A percentile compares a stretch with the other conserved stretches of the same genome.
phyloP scores from a whole-genome alignment of 2,888 invertebrate species.

The Troides oblongomaculatus region DNA sequence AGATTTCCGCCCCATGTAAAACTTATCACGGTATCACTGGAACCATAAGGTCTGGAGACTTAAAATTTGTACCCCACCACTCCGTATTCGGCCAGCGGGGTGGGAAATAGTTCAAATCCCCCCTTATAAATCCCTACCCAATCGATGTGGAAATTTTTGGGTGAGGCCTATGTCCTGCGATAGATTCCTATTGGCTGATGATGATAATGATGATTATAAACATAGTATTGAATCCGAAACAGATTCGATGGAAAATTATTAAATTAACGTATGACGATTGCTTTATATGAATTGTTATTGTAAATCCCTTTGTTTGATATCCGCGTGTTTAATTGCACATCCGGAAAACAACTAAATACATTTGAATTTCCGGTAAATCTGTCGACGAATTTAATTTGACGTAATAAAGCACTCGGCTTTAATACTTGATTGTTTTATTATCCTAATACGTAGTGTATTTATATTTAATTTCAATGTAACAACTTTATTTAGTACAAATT shows the following conservation, averaged over 20 bases:
- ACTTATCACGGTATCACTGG: no score
- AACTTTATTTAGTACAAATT: background rate
- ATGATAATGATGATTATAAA: background rate
- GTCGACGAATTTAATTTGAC: background rate
- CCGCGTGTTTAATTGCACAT: background rate
- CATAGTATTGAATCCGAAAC: background rate
- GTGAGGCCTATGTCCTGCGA: no score
- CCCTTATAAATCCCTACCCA: no score
- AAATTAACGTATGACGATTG: background rate
- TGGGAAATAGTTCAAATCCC: no score
- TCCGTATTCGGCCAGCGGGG: no score
- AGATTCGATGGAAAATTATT: background rate
- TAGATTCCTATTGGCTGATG: no score
- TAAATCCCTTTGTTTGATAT: background rate
- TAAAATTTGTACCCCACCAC: no score
- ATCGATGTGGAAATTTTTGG: no score
- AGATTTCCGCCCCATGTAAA: no score
- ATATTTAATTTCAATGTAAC: background rate
- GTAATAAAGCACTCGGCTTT: background rate
- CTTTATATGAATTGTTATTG: background rate
- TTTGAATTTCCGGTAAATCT: background rate
- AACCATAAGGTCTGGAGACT: no score
- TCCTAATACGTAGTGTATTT: background rate
- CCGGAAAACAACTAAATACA: background rate
- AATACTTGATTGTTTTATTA: background rate